Base-by-base conservation (phyloP, 1,140 invertebrate genomes). In the Eciton burchellii region DNA sequence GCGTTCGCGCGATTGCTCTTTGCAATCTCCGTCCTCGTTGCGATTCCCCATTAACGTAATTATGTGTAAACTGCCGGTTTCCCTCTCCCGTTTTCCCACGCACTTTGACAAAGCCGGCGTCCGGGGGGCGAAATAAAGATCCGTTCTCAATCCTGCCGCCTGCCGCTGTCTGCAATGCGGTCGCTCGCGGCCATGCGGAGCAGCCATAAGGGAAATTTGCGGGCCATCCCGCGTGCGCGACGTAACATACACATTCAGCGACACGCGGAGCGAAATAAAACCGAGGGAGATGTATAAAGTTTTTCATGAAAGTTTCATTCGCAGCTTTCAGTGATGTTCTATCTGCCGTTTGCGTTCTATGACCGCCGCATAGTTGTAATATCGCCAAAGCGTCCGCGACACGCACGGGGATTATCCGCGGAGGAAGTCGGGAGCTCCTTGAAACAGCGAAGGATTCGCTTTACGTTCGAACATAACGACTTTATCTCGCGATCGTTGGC, bases 191-290 rank as follows among this genome's bases (percentile, higher is more conserved):
- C 26, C 74, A 35, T 68, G 74, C n/a, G 43, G 73, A 41, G 72
- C 49, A 54, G 49, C 24, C 49, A 21, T 79, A 79, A 79, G 68
- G 70, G 74, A 79, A 79, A 79, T 79, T 79, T 79, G 68, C 74
- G 63, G 63, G 56, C 63, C 26, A 54, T 29, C 68, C 62, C 24
- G 62, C 41, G 74, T 70, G 35, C 21, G 63, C 35, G 56, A 66
- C 49, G 49, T 79, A n/a, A 54, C 49, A 43, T 74, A 74, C 45
- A 74, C 47, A 43, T 56, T 68, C 35, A 54, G 35, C 35, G 29
- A 63, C 47, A 35, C 6, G 66, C 24, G 29, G 11, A 43, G 52
- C 21, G 63, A 66, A 79, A 79, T 79, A 70, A 79, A 79, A 68
- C n/a, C n/a, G 26, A 4, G 52, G 35, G 63, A 16, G 49, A 70